Percentiles rank a stretch among this genome's conserved stretches.
Evolutionary conservation across 2,888 invertebrate species (phyloP).

Genomic region (Micoletzkya japonica): DNA sequence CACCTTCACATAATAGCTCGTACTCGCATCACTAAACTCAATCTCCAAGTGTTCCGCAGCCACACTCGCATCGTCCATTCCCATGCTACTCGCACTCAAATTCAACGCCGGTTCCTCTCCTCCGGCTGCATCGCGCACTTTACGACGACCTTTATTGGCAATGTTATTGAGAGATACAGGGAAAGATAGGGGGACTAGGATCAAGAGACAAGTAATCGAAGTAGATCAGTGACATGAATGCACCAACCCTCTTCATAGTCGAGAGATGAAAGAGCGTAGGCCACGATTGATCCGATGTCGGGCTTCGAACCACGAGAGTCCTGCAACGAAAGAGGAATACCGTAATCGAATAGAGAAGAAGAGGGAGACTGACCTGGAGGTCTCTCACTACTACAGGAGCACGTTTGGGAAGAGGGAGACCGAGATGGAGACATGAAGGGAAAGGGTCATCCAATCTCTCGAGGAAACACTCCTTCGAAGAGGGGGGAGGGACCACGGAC

Average conservation of each 20-base stretch:
- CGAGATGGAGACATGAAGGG: constrained; percentile 45
- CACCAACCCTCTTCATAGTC: constrained; percentile 72
- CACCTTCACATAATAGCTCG: constrained; percentile 80
- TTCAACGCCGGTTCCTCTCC: constrained; percentile 32
- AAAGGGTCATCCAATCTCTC: constrained; percentile 50
- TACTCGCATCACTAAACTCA: constrained; percentile 71
- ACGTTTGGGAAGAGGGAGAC: constrained; percentile 40
- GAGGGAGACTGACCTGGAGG: constrained; percentile 33
- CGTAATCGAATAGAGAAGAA: not conserved
- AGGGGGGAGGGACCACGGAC: constrained; percentile 18
- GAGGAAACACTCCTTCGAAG: constrained; percentile 4
- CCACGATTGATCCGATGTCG: constrained; percentile 72
- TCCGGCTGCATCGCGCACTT: constrained; percentile 28
- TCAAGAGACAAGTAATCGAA: not conserved
- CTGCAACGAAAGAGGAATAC: constrained; percentile 5
- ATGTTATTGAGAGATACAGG: not conserved
- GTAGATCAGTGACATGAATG: too few relatives aligned
- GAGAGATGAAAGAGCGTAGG: constrained; percentile 77
- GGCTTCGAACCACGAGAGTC: constrained; percentile 50
- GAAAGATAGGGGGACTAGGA: not conserved
- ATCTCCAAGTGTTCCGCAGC: constrained; percentile 66
- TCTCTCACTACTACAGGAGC: constrained; percentile 54
- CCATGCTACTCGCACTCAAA: constrained; percentile 29
- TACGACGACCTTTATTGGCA: constrained; percentile 18
- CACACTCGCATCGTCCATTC: constrained; percentile 71